Evolutionary conservation across 1,140 invertebrate species (phyloP).

Genomic region (Diuraphis noxia): DNA sequence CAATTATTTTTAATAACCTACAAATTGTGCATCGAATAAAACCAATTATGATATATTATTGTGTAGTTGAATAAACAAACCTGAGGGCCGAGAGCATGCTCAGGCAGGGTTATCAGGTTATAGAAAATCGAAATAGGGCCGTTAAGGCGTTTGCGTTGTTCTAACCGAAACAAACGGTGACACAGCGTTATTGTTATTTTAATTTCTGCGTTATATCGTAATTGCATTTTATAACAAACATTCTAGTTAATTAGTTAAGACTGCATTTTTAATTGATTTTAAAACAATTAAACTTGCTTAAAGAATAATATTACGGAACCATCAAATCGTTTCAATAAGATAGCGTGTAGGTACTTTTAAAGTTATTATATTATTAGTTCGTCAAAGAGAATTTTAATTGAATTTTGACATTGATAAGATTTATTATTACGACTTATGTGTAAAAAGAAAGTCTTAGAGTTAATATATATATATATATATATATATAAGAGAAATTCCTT

Average conservation of each 20-base stretch:
- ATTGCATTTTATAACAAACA: constrained; percentile 21
- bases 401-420: not conserved
- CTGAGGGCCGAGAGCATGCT: not conserved
- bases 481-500: not conserved
- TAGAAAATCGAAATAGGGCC: not conserved
- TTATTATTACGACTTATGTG: not conserved
- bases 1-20: constrained; percentile 1
- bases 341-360: not conserved
- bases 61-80: not conserved
- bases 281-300: constrained; percentile 30
- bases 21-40: constrained; percentile 11
- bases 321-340: not conserved
- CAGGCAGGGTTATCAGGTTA: not conserved
- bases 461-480: not conserved
- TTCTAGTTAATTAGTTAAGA: constrained; percentile 16
- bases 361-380: not conserved
- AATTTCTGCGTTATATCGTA: constrained; percentile 25
- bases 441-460: not conserved
- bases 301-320: not conserved
- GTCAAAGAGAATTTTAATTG: constrained; percentile 13
- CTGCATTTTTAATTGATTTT: constrained; percentile 2
- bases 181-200: constrained; percentile 16
- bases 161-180: not conserved
- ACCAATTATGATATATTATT: not conserved
- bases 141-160: not conserved